phyloP scores from a whole-genome alignment of 2,888 invertebrate species.

The Drosophila histrio region DNA sequence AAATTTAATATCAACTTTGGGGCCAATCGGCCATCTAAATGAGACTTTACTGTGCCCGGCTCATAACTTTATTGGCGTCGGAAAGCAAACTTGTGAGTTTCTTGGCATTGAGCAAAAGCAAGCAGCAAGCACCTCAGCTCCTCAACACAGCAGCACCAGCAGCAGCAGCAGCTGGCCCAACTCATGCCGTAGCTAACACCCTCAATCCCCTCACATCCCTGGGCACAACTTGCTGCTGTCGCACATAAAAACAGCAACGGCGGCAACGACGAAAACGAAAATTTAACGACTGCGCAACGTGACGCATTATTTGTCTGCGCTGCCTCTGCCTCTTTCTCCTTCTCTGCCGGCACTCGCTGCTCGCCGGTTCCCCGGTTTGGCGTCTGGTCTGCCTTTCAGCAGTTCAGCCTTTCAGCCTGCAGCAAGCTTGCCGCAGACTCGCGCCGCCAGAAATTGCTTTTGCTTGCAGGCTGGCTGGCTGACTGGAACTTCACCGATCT shows the following conservation, averaged over 20 bases:
- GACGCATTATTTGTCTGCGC: conserved; percentile 76
- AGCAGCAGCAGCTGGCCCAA: conserved; percentile 44
- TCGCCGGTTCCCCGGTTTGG: conserved; percentile 37
- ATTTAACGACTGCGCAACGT: conserved; percentile 78
- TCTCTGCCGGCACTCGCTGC: conserved; percentile 19
- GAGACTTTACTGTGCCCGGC: conserved; percentile 30
- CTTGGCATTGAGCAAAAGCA: conserved; percentile 64
- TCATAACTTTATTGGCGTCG: conserved; percentile 66
- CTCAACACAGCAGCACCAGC: neutral
- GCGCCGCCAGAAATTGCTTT: conserved; percentile 77
- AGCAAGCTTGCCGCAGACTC: conserved; percentile 67
- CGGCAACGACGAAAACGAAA: conserved; percentile 71
- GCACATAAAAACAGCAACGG: conserved; percentile 66
- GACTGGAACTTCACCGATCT: conserved; percentile 53
- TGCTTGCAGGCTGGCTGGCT: conserved; percentile 63
- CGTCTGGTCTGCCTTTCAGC: conserved; percentile 62
- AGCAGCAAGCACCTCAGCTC: conserved; percentile 38
- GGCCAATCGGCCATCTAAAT: conserved; percentile 20
- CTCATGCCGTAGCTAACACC: conserved; percentile 32
- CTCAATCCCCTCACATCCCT: conserved; percentile 19
- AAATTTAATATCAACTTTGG: neutral
- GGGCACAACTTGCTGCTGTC: conserved; percentile 42
- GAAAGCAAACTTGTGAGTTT: conserved; percentile 71
- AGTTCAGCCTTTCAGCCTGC: conserved; percentile 57
- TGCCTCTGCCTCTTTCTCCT: conserved; percentile 17